A percentile compares a stretch with the other conserved stretches of the same genome.
Evolutionary conservation across 2,888 invertebrate species (phyloP).

Genomic region (Athetis lepigone): DNA sequence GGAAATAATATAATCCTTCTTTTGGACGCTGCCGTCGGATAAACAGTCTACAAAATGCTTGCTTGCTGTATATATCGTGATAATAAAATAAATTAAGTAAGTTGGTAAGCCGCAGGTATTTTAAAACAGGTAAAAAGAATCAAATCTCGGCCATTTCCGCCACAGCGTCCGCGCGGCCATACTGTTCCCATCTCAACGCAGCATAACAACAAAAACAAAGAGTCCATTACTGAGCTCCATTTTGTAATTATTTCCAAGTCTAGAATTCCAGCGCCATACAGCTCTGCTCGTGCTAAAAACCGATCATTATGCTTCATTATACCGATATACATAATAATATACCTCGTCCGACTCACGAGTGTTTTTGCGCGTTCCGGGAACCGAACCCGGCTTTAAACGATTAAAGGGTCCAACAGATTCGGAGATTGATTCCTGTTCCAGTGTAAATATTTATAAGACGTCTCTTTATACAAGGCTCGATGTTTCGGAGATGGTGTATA

Average conservation of each 20-base stretch:
- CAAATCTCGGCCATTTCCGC: too few species aligned
- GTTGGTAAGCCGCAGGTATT: neutral
- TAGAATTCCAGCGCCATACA: slow-evolving; percentile 41
- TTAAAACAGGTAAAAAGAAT: neutral
- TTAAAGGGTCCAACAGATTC: slow-evolving; percentile 34
- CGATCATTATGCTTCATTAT: slow-evolving; percentile 54
- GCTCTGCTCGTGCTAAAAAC: slow-evolving; percentile 44
- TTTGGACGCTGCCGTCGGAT: neutral
- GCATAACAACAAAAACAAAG: slow-evolving; percentile 15
- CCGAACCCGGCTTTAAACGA: slow-evolving; percentile 35
- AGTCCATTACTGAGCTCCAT: slow-evolving; percentile 13
- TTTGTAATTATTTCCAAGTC: slow-evolving; percentile 32
- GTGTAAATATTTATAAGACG: slow-evolving; percentile 39
- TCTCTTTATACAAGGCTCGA: slow-evolving; percentile 17
- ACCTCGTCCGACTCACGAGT: slow-evolving; percentile 15
- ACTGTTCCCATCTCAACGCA: neutral
- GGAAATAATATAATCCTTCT: neutral
- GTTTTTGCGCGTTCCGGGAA: slow-evolving; percentile 62
- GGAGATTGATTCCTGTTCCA: slow-evolving; percentile 52
- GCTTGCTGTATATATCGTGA: neutral
- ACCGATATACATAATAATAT: slow-evolving; percentile 38
- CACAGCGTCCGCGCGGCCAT: too few species aligned
- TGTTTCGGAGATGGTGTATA: slow-evolving; percentile 31
- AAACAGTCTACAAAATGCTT: neutral
- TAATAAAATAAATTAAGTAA: neutral